These are phyloP conservation scores for Leucophenga varia DNA, from an alignment of 1,140 invertebrate genomes.

Conservation along the genomic window DNA sequence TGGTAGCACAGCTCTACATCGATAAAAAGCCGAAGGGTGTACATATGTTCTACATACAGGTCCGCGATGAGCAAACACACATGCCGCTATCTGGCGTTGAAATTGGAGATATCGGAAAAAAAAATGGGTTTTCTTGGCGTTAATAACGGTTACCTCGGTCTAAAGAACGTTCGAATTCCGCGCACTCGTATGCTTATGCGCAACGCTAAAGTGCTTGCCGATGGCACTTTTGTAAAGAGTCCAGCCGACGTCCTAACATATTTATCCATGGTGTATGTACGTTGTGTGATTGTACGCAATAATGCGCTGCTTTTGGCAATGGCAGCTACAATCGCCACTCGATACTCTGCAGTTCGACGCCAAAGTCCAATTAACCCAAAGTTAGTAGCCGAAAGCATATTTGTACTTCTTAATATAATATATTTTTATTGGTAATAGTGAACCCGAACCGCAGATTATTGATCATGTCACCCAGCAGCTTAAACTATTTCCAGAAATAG, in stretches of 20 bases:
- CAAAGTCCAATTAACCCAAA: conserved; percentile 82
- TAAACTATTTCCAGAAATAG: conserved; percentile 86
- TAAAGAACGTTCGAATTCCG: conserved; percentile 84
- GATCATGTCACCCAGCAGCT: conserved; percentile 93
- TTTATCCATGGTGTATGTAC: conserved; percentile 91
- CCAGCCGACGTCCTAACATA: conserved; percentile 84
- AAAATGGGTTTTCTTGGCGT: conserved; percentile 85
- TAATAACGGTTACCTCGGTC: conserved; percentile 89
- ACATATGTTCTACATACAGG: conserved; percentile 89
- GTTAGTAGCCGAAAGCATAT: conserved; percentile 62
- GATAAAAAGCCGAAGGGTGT: conserved; percentile 81
- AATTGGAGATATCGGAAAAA: conserved; percentile 92
- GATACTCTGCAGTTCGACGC: conserved; percentile 84
- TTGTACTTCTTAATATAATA: neutral
- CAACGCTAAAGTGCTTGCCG: conserved; percentile 79
- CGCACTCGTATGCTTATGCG: conserved; percentile 90
- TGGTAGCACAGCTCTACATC: conserved; percentile 86
- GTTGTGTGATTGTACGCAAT: conserved; percentile 76
- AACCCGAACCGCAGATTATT: conserved; percentile 83
- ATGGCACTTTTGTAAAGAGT: conserved; percentile 87
- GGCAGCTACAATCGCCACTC: conserved; percentile 78
- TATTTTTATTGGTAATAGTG: conserved; percentile 35
- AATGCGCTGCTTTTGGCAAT: conserved; percentile 69
- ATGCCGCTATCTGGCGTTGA: conserved; percentile 82
- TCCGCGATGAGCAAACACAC: conserved; percentile 85